Evolutionary conservation across 1,140 invertebrate genomes (phyloP).

Genomic region (Drosophila tristis): DNA sequence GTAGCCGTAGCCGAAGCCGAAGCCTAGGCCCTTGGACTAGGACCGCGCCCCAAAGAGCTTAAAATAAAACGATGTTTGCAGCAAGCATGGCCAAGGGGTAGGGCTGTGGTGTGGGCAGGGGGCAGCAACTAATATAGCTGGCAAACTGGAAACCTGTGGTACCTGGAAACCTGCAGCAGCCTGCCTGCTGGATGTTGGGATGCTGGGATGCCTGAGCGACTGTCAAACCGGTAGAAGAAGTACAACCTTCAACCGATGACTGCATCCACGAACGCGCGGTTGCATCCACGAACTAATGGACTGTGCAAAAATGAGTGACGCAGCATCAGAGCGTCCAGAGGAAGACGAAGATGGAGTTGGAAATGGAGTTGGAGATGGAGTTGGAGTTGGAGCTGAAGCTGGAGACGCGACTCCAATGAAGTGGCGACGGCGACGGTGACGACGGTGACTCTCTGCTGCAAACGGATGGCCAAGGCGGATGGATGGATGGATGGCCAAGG

Average conservation of each 20-base stretch:
- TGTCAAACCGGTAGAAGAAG: constrained; percentile 71
- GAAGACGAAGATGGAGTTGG: no score
- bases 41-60: constrained; percentile 63
- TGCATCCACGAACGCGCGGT: constrained; percentile 1
- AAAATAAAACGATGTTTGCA: constrained; percentile 56
- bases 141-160: constrained; percentile 34
- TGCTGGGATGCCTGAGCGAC: constrained; percentile 60
- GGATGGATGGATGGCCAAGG: constrained; percentile 65
- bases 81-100: constrained; percentile 8
- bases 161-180: constrained; percentile 7
- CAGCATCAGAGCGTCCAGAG: constrained; percentile 58
- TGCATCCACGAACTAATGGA: constrained; percentile 80
- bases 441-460: constrained; percentile 46
- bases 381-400: no score
- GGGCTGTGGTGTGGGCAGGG: background rate
- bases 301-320: constrained; percentile 81
- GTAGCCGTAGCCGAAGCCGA: background rate
- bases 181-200: constrained; percentile 1
- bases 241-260: constrained; percentile 66
- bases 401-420: no score
- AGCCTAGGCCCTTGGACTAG: constrained; percentile 41
- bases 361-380: no score
- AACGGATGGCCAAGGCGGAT: constrained; percentile 46
- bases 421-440: constrained; percentile 4
- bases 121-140: constrained; percentile 54